Base-by-base conservation (phyloP, 1,140 invertebrate species). In the Sinonovacula constricta region DNA sequence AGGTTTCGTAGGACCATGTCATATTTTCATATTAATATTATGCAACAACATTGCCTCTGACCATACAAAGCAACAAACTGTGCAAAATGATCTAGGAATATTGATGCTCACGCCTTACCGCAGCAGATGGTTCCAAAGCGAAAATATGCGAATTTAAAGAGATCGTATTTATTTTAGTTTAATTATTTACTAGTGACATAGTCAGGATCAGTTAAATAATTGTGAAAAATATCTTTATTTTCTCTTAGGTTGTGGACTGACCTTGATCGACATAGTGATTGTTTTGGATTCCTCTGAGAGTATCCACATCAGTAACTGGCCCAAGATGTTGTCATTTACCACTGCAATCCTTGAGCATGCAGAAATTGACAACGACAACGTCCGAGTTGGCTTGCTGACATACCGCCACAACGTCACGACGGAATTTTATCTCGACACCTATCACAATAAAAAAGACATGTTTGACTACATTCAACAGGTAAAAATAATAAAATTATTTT, bases 351-450 rank as follows among this genome's bases (percentile, higher is more conserved):
- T 78, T 0, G 15, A 31, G 10, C 65, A 78, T 7, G 75, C 66
- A 0, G 75, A 78, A 24, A 78, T 78, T 18, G 75, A 78, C 39
- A 34, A 78, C 4, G 75, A 78, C 34, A 69, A 69, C n/a, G 75
- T 78, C 10, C 53, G 75, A 15, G 75, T 78, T 2, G 75, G 75
- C 26, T 1, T 78, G 2, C 28, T 78, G n/a, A 68, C 75, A 0
- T 78, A 78, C 31, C 53, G 75, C 14, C 75, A 78, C 56, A 78
- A 78, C 33, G 56, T 30, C 18, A 69, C 75, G 0, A 30, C 53
- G 15, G 65, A 78, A 33, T 68, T 78, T 49, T 33, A 62, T 28
- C 30, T 78, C 10, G 66, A 78, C 30, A 31, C 57, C 4, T 78
- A 68, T 39, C 70, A 74, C 15, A 49, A 62, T 26, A 67, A 56